Evolutionary conservation across 2,113 vertebrate genomes (phyloP), one percentile per base, ranked within the genome.

Genomic region (Macquaria ambigua): DNA sequence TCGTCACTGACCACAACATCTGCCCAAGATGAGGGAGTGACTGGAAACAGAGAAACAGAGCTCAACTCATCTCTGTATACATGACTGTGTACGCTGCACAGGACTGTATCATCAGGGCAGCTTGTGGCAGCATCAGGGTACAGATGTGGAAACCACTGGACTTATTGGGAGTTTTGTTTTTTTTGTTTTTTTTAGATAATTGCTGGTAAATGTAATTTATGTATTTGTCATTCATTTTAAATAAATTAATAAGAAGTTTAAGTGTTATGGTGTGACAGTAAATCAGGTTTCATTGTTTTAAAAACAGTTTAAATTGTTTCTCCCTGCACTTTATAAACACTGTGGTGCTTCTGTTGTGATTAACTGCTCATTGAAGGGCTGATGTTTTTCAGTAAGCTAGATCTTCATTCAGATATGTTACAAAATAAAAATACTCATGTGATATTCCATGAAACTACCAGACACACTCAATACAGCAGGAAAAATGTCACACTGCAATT

Each of bases 1-100:
- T 99, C 58, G 95, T 98, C 77, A 97, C 96, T 46, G 98, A 97
- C 89, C 90, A 96, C 87, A 97, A 97, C 94, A 95, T 97, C 94
- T 99, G 97, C 74, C 93, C 93, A 0, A 94, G 93, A 95, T 95
- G 93, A 93, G 71, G 37, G 0, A 20, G 15, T 0, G 53, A 43
- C 72, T 3, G n/a, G 56, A 31, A 31, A 48, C n/a, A 20, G 56
- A 79, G 58, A 74, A 62, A 66, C 8, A 28, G 43, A 53, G 39
- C 63, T 52, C 0, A 0, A 20, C 61, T 63, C 21, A 10, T 70
- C 58, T 82, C 28, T 63, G 66, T 7, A 6, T n/a, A 20, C 39
- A n/a, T 43, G 3, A 3, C 58, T 39, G 48, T 62, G 14, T 15
- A 20, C 9, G 11, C 43, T 53, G 58, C 74, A 63, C 77, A 25